phyloP scores from a whole-genome alignment of 2,113 vertebrate species.

The Micronycteris hirsuta region DNA sequence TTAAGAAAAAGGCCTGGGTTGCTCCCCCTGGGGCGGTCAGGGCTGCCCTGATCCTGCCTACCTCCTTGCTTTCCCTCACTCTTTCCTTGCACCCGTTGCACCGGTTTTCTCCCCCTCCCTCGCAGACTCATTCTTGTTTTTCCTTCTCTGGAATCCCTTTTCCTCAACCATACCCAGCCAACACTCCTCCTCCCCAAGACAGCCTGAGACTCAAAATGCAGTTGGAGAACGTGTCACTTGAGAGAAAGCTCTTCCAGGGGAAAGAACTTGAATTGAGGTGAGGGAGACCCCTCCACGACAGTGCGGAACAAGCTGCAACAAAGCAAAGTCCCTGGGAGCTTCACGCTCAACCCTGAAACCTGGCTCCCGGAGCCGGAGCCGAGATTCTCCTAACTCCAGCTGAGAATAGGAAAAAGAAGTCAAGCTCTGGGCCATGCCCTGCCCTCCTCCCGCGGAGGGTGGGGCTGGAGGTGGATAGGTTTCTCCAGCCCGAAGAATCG shows the following conservation, averaged over 20 bases:
- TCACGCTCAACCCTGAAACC: not conserved
- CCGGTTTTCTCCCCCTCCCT: not conserved
- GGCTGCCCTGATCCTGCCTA: not conserved
- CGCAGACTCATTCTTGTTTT: not conserved
- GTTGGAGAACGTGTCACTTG: not conserved
- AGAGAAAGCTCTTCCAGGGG: not conserved
- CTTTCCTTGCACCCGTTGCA: not conserved
- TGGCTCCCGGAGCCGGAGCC: not conserved
- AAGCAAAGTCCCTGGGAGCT: constrained; percentile 42
- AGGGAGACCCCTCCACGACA: constrained; percentile 47
- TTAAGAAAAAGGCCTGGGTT: not conserved
- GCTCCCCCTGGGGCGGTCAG: not conserved
- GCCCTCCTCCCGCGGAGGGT: not conserved
- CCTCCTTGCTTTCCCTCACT: not conserved
- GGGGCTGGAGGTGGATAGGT: not conserved
- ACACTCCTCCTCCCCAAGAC: not conserved
- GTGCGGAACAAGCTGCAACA: constrained; percentile 31
- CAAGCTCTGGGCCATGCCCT: not conserved
- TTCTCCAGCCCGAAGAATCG: not conserved
- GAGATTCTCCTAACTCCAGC: not conserved
- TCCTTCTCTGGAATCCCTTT: not conserved
- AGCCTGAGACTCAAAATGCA: not conserved
- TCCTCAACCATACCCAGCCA: not conserved
- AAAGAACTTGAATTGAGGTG: constrained; percentile 5
- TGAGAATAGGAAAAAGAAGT: not conserved